phyloP scores from a whole-genome alignment of 2,888 invertebrate genomes.

The Dryomyza anilis region DNA sequence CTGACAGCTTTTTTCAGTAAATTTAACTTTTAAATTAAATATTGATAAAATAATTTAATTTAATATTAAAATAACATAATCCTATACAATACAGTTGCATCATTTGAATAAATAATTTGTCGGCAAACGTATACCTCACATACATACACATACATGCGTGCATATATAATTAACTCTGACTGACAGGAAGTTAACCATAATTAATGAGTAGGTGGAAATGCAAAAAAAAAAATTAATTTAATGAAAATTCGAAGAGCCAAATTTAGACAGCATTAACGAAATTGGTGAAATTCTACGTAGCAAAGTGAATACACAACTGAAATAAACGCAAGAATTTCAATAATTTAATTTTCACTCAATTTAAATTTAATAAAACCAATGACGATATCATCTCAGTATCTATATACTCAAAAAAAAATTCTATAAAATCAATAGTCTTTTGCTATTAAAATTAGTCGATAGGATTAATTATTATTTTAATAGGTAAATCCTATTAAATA shows the following conservation, averaged over 20 bases:
- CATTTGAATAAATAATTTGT: slow-evolving; percentile 3
- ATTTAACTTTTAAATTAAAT: background rate
- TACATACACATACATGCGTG: background rate
- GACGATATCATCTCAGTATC: too few species aligned
- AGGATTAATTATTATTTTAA: too few species aligned
- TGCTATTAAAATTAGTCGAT: too few species aligned
- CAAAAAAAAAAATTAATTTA: slow-evolving; percentile 2
- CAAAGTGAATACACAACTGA: too few species aligned
- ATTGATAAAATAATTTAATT: background rate
- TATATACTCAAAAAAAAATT: too few species aligned
- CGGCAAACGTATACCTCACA: background rate
- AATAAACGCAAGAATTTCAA: too few species aligned
- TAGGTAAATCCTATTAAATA: too few species aligned
- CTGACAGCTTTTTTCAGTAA: background rate
- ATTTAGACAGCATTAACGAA: too few species aligned
- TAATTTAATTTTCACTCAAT: too few species aligned
- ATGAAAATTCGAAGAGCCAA: background rate
- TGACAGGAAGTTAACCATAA: slow-evolving; percentile 48
- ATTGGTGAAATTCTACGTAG: too few species aligned
- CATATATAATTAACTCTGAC: slow-evolving; percentile 38
- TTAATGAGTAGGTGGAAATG: slow-evolving; percentile 41
- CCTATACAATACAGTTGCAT: background rate
- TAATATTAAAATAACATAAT: slow-evolving; percentile 9
- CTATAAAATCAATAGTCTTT: too few species aligned
- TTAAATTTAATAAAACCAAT: too few species aligned